Percentiles rank a stretch among this genome's conserved stretches.
Conservation (phyloP, 30 jellyfish, hydroid and myxozoan genomes). For the Clytia hemisphaerica region DNA sequence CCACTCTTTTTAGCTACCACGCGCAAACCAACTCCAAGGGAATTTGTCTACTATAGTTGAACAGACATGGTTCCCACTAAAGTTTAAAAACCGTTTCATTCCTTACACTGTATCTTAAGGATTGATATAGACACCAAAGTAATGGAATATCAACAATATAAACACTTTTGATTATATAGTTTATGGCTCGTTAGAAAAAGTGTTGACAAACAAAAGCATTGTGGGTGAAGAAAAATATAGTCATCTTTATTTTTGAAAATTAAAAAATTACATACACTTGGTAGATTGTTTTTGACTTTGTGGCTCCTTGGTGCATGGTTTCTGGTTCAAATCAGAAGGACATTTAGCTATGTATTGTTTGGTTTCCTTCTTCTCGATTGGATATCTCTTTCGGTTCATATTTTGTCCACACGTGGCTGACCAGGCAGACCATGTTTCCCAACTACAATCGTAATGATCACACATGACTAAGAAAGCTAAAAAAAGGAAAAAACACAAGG, state of each 20-base stretch:
- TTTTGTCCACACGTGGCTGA: slow-evolving; percentile 15
- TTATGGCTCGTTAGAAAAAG: not conserved
- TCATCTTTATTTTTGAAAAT: not conserved
- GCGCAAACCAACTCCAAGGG: too few species aligned
- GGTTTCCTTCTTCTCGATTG: not conserved
- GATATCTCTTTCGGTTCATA: not conserved
- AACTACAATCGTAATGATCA: not conserved
- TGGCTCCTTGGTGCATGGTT: slow-evolving; percentile 6
- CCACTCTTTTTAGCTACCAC: too few species aligned
- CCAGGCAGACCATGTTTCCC: slow-evolving; percentile 1
- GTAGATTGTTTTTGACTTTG: not conserved
- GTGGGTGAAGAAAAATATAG: not conserved
- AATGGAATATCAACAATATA: not conserved
- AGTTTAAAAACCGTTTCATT: too few species aligned
- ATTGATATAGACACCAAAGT: not conserved
- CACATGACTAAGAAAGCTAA: slow-evolving; percentile 1
- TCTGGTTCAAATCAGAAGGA: not conserved
- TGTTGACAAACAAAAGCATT: not conserved
- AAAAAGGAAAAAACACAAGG: not conserved
- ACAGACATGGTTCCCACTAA: too few species aligned
- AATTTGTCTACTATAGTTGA: too few species aligned
- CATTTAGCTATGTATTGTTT: not conserved
- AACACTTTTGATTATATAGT: not conserved
- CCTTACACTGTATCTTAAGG: not conserved
- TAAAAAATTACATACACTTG: not conserved